Conservation (phyloP, 2,797 vertebrate species). For the Spinibarbus caldwelli region DNA sequence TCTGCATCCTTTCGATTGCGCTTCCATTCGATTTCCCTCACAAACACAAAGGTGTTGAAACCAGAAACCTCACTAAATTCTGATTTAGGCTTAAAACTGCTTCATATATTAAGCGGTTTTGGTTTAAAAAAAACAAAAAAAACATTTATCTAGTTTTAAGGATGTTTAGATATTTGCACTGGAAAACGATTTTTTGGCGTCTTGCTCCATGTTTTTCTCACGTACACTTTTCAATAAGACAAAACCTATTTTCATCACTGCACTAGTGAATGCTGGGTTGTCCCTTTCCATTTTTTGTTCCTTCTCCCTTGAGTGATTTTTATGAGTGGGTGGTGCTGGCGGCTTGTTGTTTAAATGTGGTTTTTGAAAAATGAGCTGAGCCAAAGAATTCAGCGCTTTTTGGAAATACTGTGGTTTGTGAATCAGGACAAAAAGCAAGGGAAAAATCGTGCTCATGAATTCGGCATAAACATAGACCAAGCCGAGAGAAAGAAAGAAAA, state of each 20-base stretch:
- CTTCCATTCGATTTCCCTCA: neutral
- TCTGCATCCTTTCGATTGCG: too few relatives aligned
- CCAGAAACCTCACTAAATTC: slow-evolving; percentile 59
- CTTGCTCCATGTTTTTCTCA: neutral
- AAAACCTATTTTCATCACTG: slow-evolving; percentile 38
- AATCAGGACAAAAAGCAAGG: slow-evolving; percentile 66
- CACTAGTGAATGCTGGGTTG: slow-evolving; percentile 57
- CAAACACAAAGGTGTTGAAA: slow-evolving; percentile 57
- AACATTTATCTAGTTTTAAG: too few relatives aligned
- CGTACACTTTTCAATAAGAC: neutral
- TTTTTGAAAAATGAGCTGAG: slow-evolving; percentile 75
- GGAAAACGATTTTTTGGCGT: neutral
- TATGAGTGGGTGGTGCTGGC: slow-evolving; percentile 77
- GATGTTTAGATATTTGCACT: neutral
- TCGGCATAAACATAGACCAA: slow-evolving; percentile 72
- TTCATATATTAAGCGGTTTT: too few relatives aligned
- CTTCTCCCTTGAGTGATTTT: slow-evolving; percentile 71
- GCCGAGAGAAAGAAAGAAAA: slow-evolving; percentile 57
- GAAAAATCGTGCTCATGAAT: slow-evolving; percentile 74
- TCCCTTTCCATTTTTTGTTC: slow-evolving; percentile 63
- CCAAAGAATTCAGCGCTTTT: slow-evolving; percentile 73
- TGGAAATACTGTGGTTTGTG: slow-evolving; percentile 79
- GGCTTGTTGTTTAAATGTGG: slow-evolving; percentile 79
- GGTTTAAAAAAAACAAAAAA: too few relatives aligned
- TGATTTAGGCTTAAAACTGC: too few relatives aligned